Base-by-base conservation (phyloP, 1,140 invertebrate species). In the Ceratitis capitata region DNA sequence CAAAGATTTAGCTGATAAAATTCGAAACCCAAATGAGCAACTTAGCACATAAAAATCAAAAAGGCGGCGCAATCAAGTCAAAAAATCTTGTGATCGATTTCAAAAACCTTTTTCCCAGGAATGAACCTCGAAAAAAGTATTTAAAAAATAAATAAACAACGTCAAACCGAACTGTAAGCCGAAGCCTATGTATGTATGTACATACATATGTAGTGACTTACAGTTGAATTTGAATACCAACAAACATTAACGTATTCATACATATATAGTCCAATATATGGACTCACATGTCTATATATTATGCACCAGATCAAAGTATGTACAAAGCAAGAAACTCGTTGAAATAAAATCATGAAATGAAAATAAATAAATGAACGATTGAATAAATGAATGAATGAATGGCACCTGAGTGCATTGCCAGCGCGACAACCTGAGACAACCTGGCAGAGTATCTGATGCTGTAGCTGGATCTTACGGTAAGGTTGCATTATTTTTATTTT, bases 311-410 rank as follows among this genome's bases (percentile, higher is more conserved):
- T 12, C 32, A 39, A 35, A 35, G 61, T 39, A n/a, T n/a, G n/a
- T n/a, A n/a, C n/a, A 5, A 35, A 61, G 58, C 14, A 61, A 32
- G 29, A 69, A 39, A 39, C 14, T 29, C 61, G 29, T 19, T 69
- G 32, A n/a, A 16, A 19, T 16, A 39, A 69, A 69, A 78, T 35
- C 69, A 29, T 10, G 69, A 42, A 78, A 47, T 78, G 69, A 10
- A 16, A 78, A 78, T 78, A 78, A 78, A 45, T 78, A 78, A 78
- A 78, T 45, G 29, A 47, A 47, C 35, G 39, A 78, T 78, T 78
- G 39, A 12, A 78, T 45, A 16, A 78, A 78, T 78, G 69, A 45
- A 78, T 78, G 69, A 78, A 78, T 78, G 69, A 78, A 78, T 23
- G 39, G 69, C 69, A 78, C 39, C 69, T 78, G 69, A 78, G 69